Conservation (phyloP, 2,888 invertebrate species). For the Lasioglossum marginatum region DNA sequence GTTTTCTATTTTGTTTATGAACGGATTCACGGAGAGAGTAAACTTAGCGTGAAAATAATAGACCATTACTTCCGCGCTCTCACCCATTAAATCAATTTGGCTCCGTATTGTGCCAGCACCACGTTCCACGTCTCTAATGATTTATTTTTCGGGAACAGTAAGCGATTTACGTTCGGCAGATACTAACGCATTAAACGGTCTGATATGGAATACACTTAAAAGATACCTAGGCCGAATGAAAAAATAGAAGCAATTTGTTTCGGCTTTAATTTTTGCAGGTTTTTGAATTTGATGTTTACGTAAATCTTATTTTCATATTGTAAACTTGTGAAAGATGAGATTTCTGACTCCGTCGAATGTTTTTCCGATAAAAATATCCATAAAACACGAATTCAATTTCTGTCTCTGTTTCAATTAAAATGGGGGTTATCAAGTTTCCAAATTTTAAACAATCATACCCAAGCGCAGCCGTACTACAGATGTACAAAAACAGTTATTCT, state of each 20-base stretch:
- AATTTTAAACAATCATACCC: not conserved
- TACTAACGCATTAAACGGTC: not conserved
- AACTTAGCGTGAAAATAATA: constrained; percentile 31
- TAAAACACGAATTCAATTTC: not conserved
- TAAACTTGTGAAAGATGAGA: not conserved
- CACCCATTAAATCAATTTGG: constrained; percentile 19
- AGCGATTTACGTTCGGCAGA: not conserved
- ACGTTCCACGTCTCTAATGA: not conserved
- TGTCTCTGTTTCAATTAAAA: not conserved
- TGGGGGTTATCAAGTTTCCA: not conserved
- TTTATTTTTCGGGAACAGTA: constrained; percentile 1
- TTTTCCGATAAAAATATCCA: not conserved
- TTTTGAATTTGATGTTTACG: not conserved
- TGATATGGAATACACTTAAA: not conserved
- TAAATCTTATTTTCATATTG: not conserved
- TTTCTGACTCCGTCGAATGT: not conserved
- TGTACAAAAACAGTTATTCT: not conserved
- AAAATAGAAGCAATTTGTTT: not conserved
- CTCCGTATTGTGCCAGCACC: constrained; percentile 15
- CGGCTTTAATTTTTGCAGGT: not conserved
- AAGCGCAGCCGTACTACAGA: not conserved
- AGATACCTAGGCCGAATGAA: not conserved
- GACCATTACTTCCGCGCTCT: constrained; percentile 21
- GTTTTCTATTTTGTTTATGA: constrained; percentile 5
- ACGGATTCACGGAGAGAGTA: constrained; percentile 1